Evolutionary conservation across 1,140 invertebrate species (phyloP).

Genomic region (Brachionus plicatilis): DNA sequence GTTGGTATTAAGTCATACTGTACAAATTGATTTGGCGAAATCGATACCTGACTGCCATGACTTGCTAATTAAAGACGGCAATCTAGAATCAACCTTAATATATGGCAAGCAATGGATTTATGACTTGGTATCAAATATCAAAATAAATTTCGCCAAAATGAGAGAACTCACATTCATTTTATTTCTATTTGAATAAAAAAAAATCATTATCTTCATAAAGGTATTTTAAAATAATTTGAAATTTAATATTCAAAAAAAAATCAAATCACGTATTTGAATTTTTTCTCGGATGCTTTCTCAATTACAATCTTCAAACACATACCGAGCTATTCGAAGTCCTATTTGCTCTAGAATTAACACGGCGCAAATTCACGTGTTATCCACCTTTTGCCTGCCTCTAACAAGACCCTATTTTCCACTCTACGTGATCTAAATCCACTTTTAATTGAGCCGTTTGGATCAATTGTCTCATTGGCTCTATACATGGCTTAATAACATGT

Average conservation of each 20-base stretch:
- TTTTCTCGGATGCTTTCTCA: background rate
- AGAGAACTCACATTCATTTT: constrained; percentile 24
- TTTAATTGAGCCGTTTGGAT: background rate
- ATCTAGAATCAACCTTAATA: background rate
- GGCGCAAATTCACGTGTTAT: constrained; percentile 12
- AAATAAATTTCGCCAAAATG: background rate
- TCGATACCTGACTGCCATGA: background rate
- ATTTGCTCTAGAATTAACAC: constrained; percentile 26
- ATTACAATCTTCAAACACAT: background rate
- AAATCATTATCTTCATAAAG: constrained; percentile 16
- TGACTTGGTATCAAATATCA: constrained; percentile 23
- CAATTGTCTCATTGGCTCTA: background rate
- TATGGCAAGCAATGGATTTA: background rate
- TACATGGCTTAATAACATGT: constrained; percentile 11
- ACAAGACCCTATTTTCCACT: background rate
- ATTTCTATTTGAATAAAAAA: background rate
- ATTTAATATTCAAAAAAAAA: constrained; percentile 23
- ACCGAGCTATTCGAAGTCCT: background rate
- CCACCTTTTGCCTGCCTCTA: background rate
- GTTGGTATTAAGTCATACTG: constrained; percentile 8
- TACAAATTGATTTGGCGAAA: constrained; percentile 12
- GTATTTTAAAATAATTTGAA: constrained; percentile 39
- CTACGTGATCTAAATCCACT: constrained; percentile 17
- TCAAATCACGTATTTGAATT: constrained; percentile 28
- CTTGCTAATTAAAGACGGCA: constrained; percentile 33